phyloP scores from a whole-genome alignment of 1,140 invertebrate species.

The Caerostris extrusa region DNA sequence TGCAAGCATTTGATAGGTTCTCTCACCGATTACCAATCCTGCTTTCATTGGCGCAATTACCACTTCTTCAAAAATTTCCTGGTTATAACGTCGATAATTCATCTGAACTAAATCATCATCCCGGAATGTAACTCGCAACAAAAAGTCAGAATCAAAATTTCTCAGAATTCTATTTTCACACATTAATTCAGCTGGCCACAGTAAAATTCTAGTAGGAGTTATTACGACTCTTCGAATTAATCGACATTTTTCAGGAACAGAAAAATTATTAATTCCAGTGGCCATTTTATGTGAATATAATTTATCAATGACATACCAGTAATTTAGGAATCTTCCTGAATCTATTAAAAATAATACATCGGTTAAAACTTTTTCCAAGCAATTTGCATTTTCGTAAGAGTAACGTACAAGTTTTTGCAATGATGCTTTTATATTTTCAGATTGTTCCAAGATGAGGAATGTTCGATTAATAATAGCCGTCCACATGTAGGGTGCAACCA shows the following conservation, averaged over 20 bases:
- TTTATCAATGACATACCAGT: constrained; percentile 18
- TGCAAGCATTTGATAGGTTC: constrained; percentile 73
- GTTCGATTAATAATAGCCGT: constrained; percentile 7
- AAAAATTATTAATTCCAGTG: background rate
- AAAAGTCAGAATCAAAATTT: constrained; percentile 77
- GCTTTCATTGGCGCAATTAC: background rate
- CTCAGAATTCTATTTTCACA: constrained; percentile 72
- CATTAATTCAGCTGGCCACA: constrained; percentile 75
- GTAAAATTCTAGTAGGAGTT: constrained; percentile 75
- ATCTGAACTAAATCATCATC: constrained; percentile 75
- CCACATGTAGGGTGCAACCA: constrained; percentile 47
- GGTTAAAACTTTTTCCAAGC: constrained; percentile 34
- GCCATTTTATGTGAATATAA: background rate
- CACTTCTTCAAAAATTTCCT: background rate
- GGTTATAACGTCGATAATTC: constrained; percentile 12
- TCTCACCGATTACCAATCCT: constrained; percentile 54
- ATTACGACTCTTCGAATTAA: constrained; percentile 71
- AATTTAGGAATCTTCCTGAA: constrained; percentile 39
- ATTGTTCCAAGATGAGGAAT: constrained; percentile 41
- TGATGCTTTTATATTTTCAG: background rate
- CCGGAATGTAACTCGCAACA: constrained; percentile 74
- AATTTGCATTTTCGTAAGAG: background rate
- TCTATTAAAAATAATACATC: constrained; percentile 13
- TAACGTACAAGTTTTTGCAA: background rate
- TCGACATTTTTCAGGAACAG: constrained; percentile 27